phyloP scores from a whole-genome alignment of 2,113 vertebrate species.

The Bagarius yarrelli region DNA sequence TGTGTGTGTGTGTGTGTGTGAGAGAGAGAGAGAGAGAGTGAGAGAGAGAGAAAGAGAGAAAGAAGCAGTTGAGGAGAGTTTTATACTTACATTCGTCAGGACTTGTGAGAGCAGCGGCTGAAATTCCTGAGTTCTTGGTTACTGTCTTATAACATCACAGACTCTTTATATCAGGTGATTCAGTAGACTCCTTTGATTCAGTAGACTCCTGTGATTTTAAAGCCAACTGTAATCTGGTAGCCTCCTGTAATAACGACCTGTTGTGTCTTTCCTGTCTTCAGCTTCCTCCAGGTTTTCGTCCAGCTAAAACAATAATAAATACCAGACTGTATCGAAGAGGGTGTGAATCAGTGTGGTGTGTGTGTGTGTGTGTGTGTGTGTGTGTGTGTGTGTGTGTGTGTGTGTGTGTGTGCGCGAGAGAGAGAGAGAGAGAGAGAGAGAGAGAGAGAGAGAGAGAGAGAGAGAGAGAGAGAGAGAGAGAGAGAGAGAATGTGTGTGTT shows the following conservation, averaged over 20 bases:
- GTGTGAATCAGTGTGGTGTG: no score
- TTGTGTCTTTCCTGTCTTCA: not conserved
- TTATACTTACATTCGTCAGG: not conserved
- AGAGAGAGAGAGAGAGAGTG: no score
- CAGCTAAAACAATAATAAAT: not conserved
- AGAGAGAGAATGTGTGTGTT: not conserved
- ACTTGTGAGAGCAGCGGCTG: not conserved
- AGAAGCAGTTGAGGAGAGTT: not conserved
- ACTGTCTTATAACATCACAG: not conserved
- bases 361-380: no score
- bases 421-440: not conserved
- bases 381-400: no score
- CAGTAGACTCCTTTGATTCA: not conserved
- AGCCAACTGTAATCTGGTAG: not conserved
- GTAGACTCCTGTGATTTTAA: not conserved
- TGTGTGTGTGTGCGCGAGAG: not conserved
- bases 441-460: not conserved
- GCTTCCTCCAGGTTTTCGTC: not conserved
- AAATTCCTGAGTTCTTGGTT: not conserved
- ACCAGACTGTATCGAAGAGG: not conserved
- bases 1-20: not conserved
- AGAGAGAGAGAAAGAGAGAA: no score
- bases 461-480: not conserved
- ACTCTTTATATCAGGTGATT: not conserved
- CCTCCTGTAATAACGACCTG: not conserved